These are phyloP conservation scores for Phenacoccus solenopsis DNA, from an alignment of 1,140 invertebrate species.

Conservation along the genomic window DNA sequence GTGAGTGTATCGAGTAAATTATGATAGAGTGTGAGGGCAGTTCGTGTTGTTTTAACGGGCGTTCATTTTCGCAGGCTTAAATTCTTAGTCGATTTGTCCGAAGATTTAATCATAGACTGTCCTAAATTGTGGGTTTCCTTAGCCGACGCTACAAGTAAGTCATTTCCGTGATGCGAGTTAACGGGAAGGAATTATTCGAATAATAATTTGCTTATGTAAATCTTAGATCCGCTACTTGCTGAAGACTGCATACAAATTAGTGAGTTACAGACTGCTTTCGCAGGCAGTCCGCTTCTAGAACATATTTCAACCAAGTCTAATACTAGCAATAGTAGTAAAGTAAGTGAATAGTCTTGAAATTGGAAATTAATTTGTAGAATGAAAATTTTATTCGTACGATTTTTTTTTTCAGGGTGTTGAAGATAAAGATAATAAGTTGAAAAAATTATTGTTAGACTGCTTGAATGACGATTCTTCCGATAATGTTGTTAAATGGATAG, in stretches of 20 bases:
- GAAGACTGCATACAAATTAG: conserved; percentile 1
- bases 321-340: not conserved
- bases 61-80: conserved; percentile 13
- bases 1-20: conserved; percentile 16
- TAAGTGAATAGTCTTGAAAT: not conserved
- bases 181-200: not conserved
- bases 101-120: conserved; percentile 59
- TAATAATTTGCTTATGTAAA: conserved; percentile 5
- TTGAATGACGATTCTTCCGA: not conserved
- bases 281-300: not conserved
- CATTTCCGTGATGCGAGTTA: not conserved
- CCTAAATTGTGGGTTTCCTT: conserved; percentile 59
- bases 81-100: conserved; percentile 23
- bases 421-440: not conserved
- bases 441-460: not conserved
- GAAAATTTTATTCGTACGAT: not conserved
- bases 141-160: conserved; percentile 36
- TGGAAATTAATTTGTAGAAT: not conserved
- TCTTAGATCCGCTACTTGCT: not conserved
- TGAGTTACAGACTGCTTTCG: not conserved
- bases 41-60: no score
- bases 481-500: not conserved
- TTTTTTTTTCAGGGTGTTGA: not conserved
- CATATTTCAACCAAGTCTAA: not conserved
- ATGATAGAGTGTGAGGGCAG: no score